Conservation (phyloP, 2,113 vertebrate genomes). For the Nannospalax galili region DNA sequence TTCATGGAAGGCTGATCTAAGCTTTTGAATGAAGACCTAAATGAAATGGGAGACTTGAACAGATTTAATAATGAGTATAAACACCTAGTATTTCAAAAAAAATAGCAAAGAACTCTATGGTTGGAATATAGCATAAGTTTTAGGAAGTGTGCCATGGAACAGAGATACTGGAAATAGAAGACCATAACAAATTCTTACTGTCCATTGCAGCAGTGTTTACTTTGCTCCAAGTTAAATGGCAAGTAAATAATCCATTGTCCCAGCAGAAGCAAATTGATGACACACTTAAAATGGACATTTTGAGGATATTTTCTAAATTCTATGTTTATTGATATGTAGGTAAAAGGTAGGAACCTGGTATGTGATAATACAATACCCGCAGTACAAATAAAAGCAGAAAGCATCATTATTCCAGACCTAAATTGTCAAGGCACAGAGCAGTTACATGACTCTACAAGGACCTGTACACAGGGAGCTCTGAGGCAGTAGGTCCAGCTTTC, state of each 20-base stretch:
- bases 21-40: neutral
- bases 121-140: neutral
- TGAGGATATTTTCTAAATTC: neutral
- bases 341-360: neutral
- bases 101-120: neutral
- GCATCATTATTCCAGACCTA: neutral
- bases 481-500: neutral
- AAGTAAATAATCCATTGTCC: neutral
- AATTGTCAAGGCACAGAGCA: neutral
- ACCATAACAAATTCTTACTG: neutral
- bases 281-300: neutral
- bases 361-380: neutral
- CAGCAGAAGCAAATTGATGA: neutral
- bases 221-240: neutral
- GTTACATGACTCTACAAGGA: neutral
- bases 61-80: neutral
- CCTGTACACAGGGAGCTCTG: neutral
- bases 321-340: neutral
- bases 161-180: neutral
- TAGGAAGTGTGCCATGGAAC: neutral
- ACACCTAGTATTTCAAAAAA: neutral
- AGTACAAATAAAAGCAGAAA: neutral
- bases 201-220: neutral
- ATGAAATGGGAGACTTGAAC: neutral
- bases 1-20: neutral